Conservation (phyloP, 2,888 invertebrate species). For the Euclidia mi region DNA sequence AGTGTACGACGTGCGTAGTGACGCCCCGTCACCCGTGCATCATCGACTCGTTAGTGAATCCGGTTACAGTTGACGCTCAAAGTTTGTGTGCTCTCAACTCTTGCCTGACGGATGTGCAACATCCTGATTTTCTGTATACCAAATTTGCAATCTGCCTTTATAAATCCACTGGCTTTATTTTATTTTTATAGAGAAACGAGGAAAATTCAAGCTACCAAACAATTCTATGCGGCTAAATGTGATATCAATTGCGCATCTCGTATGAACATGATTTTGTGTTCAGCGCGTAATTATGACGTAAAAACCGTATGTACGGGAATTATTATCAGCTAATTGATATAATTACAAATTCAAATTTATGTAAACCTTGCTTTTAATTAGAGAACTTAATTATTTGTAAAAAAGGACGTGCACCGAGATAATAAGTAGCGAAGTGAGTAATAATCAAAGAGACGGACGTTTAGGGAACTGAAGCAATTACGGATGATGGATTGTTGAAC, state of each 20-base stretch:
- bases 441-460: conserved; percentile 80
- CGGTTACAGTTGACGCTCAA: conserved; percentile 79
- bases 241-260: not conserved
- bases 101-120: conserved; percentile 75
- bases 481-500: conserved; percentile 83
- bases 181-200: conserved; percentile 20
- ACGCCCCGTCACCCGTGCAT: conserved; percentile 63
- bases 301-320: not conserved
- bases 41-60: conserved; percentile 83
- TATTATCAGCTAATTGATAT: not conserved
- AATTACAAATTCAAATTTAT: conserved; percentile 1
- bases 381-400: conserved; percentile 23
- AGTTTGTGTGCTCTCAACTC: conserved; percentile 78
- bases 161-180: conserved; percentile 52
- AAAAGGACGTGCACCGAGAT: conserved; percentile 28
- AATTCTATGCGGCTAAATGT: no score
- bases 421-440: conserved; percentile 50
- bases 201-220: not conserved
- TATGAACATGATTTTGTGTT: not conserved
- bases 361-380: conserved; percentile 5
- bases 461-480: conserved; percentile 78
- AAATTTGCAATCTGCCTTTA: conserved; percentile 41
- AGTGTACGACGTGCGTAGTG: conserved; percentile 25
- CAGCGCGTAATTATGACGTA: not conserved
- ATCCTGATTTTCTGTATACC: conserved; percentile 67